Evolutionary conservation across 1,140 invertebrate species (phyloP).

Genomic region (Hycleus phaleratus): DNA sequence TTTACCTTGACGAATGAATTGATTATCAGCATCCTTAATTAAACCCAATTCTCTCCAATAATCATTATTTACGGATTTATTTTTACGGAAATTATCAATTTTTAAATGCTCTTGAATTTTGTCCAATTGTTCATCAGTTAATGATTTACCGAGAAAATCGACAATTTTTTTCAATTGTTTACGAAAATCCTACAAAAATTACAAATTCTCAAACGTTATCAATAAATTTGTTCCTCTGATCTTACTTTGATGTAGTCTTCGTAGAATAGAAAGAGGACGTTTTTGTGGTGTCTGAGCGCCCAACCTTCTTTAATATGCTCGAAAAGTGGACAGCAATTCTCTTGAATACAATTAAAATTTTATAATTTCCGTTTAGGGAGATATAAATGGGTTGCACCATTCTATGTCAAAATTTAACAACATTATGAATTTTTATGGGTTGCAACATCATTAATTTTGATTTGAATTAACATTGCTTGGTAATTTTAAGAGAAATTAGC

Average conservation of each 20-base stretch:
- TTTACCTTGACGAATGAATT: conserved; percentile 56
- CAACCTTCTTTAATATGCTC: conserved; percentile 67
- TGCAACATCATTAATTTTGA: no score
- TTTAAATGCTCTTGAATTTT: not conserved
- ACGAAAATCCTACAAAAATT: not conserved
- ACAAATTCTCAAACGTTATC: not conserved
- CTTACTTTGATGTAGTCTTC: conserved; percentile 53
- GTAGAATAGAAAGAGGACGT: conserved; percentile 69
- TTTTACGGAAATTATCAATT: conserved; percentile 52
- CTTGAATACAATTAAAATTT: not conserved
- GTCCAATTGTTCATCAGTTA: not conserved
- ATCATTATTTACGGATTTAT: conserved; percentile 58
- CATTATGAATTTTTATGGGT: no score
- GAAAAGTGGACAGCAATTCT: conserved; percentile 48
- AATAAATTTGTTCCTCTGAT: not conserved
- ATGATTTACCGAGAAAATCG: not conserved
- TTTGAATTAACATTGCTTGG: no score
- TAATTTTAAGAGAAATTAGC: no score
- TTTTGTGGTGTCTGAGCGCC: conserved; percentile 51
- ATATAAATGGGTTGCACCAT: not conserved
- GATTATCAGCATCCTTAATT: conserved; percentile 40
- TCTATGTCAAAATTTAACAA: not conserved
- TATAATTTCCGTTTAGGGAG: not conserved
- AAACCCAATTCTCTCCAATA: conserved; percentile 49
- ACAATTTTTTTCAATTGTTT: not conserved